Evolutionary conservation across 2,888 invertebrate species (phyloP).

Genomic region (Microplitis manilae): DNA sequence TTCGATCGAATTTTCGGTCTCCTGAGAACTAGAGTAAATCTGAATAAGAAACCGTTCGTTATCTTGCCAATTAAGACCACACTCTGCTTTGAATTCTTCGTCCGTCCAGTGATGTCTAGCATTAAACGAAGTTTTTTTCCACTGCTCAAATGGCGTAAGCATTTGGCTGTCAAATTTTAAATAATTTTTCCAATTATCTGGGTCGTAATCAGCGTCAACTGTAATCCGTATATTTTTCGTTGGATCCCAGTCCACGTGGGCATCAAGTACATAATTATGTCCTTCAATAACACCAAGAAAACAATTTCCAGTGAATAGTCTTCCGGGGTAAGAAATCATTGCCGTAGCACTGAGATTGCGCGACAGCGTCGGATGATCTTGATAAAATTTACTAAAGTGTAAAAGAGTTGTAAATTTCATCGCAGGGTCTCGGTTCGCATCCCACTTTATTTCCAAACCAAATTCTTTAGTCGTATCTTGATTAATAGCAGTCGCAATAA

Average conservation of each 20-base stretch:
- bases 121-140: constrained; percentile 74
- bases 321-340: constrained; percentile 83
- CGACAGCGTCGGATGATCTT: constrained; percentile 62
- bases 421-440: constrained; percentile 87
- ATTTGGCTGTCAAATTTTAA: constrained; percentile 72
- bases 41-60: constrained; percentile 75
- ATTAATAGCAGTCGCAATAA: constrained; percentile 78
- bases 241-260: constrained; percentile 81
- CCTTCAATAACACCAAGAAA: constrained; percentile 75
- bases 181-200: constrained; percentile 68
- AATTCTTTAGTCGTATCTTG: constrained; percentile 78
- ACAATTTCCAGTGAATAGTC: constrained; percentile 80
- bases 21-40: constrained; percentile 74
- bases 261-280: constrained; percentile 70
- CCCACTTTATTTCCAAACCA: constrained; percentile 86
- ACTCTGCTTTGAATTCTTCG: constrained; percentile 73
- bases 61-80: constrained; percentile 77
- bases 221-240: constrained; percentile 77
- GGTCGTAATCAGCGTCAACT: constrained; percentile 76
- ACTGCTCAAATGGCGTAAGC: constrained; percentile 75
- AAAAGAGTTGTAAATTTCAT: constrained; percentile 79
- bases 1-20: constrained; percentile 66
- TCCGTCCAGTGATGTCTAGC: constrained; percentile 73
- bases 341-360: constrained; percentile 78
- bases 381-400: constrained; percentile 74